Conservation (phyloP, 2,888 invertebrate genomes). For the Drosophila sordidapex region DNA sequence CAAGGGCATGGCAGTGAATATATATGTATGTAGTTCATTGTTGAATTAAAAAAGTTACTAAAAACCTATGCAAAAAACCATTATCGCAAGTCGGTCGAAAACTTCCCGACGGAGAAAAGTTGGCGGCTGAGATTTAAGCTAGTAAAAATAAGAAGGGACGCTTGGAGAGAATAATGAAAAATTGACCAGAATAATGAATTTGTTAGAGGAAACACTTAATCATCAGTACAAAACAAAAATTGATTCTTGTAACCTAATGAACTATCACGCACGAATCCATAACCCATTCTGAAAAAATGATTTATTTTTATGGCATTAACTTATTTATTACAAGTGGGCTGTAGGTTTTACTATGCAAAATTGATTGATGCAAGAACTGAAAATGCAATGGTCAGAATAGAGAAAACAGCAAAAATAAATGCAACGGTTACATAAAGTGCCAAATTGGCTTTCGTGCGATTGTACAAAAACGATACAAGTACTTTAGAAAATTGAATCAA, state of each 20-base stretch:
- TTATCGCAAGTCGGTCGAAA: background rate
- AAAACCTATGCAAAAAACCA: background rate
- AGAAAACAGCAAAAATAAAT: background rate
- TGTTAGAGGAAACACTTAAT: background rate
- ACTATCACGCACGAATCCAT: background rate
- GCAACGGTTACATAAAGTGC: conserved; percentile 34
- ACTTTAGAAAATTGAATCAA: conserved; percentile 73
- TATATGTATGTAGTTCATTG: background rate
- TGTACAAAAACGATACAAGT: conserved; percentile 24
- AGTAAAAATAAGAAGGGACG: background rate
- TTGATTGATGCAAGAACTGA: background rate
- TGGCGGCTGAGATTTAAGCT: background rate
- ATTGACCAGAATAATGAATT: background rate
- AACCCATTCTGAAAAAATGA: background rate
- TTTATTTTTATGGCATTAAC: background rate
- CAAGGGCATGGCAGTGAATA: background rate
- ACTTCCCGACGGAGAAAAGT: too few relatives aligned
- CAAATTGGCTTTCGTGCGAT: conserved; percentile 37
- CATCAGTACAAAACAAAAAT: background rate
- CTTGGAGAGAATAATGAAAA: too few relatives aligned
- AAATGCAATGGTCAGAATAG: background rate
- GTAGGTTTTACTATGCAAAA: background rate
- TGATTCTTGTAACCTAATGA: background rate
- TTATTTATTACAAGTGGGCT: background rate
- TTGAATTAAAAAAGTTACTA: background rate